phyloP scores from a whole-genome alignment of 2,113 vertebrate species.

The Chionis minor region DNA sequence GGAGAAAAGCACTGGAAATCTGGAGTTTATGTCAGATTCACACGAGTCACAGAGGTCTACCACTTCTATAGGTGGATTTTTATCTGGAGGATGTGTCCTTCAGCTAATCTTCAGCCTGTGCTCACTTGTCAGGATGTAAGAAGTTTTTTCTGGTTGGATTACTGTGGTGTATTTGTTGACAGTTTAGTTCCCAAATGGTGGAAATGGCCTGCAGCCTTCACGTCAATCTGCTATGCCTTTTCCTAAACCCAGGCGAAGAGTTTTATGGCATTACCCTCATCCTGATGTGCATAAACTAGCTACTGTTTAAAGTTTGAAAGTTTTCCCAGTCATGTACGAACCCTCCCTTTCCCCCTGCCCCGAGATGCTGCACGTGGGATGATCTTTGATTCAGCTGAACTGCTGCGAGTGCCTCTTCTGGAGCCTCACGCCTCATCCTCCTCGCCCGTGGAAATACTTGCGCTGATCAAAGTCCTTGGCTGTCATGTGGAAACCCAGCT shows the following conservation, averaged over 20 bases:
- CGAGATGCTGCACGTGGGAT: not conserved
- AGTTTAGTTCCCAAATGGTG: not conserved
- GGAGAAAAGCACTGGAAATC: not conserved
- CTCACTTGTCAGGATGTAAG: not conserved
- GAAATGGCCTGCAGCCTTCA: not conserved
- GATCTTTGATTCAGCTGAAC: not conserved
- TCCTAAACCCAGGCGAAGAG: not conserved
- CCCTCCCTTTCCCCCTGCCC: not conserved
- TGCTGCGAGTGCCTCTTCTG: not conserved
- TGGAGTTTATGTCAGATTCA: not conserved
- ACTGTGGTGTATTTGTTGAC: not conserved
- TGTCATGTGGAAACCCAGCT: not conserved
- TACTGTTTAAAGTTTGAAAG: not conserved
- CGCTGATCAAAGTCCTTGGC: conserved; percentile 8
- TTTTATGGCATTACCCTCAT: not conserved
- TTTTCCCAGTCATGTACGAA: not conserved
- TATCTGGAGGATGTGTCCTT: not conserved
- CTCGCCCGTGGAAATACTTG: not conserved
- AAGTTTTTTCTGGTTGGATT: conserved; percentile 4
- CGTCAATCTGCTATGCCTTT: conserved; percentile 4
- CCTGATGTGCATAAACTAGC: not conserved
- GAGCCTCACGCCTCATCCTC: not conserved
- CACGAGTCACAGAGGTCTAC: not conserved
- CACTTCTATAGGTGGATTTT: not conserved
- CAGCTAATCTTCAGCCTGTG: not conserved